phyloP scores from a whole-genome alignment of 1,140 invertebrate genomes.

The Phenacoccus solenopsis region DNA sequence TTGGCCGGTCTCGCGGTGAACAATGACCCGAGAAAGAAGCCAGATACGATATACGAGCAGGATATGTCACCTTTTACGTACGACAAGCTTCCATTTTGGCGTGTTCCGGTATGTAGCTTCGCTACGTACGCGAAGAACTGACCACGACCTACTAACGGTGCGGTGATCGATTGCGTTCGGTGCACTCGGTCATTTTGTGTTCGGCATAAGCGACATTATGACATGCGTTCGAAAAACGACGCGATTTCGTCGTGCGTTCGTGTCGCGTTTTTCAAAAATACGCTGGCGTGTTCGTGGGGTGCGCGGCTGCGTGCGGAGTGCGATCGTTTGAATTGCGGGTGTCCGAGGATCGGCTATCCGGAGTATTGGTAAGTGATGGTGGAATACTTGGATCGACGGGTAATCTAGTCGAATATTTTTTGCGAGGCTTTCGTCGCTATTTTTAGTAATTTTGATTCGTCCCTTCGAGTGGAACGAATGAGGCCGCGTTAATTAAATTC shows the following conservation, averaged over 20 bases:
- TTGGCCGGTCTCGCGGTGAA: neutral
- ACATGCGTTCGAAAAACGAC: neutral
- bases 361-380: too few species aligned
- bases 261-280: neutral
- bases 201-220: neutral
- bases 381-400: too few species aligned
- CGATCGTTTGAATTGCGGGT: neutral
- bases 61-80: neutral
- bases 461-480: too few species aligned
- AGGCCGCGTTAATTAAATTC: too few species aligned
- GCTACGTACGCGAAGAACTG: neutral
- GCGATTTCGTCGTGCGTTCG: neutral
- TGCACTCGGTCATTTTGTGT: neutral
- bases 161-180: neutral
- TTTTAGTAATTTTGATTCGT: too few species aligned
- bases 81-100: neutral
- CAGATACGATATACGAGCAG: neutral
- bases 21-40: neutral
- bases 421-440: too few species aligned
- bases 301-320: neutral
- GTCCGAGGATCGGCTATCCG: too few species aligned
- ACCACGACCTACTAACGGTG: neutral
- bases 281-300: neutral
- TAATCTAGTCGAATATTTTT: too few species aligned
- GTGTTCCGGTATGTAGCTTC: constrained; percentile 1